Percentiles rank a stretch among this genome's conserved stretches.
These are phyloP conservation scores for Hippasteria phrygiana DNA, from an alignment of 53 echinoderm and acorn worm genomes.

Conservation along the genomic window DNA sequence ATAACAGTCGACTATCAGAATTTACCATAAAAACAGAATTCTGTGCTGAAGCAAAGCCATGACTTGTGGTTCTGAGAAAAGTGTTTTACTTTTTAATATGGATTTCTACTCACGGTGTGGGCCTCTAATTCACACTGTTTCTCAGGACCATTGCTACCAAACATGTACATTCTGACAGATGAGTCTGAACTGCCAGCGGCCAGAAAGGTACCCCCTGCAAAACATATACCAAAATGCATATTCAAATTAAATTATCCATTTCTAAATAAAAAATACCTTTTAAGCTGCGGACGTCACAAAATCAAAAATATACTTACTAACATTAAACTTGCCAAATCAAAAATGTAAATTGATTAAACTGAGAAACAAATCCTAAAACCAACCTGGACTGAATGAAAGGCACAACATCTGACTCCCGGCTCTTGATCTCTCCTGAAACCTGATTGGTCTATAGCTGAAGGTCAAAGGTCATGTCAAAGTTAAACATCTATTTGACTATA, in stretches of 20 bases:
- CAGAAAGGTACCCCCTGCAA: slow-evolving; percentile 91
- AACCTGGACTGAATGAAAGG: slow-evolving; percentile 97
- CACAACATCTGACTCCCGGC: slow-evolving; percentile 98
- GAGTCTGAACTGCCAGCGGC: slow-evolving; percentile 93
- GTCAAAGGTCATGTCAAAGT: not conserved
- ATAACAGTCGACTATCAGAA: too few relatives aligned
- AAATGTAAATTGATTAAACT: too few relatives aligned
- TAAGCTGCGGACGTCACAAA: too few relatives aligned
- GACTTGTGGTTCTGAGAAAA: too few relatives aligned
- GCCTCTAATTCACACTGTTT: slow-evolving; percentile 91
- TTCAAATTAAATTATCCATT: too few relatives aligned
- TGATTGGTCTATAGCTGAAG: slow-evolving; percentile 83
- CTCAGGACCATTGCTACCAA: slow-evolving; percentile 84
- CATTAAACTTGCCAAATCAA: too few relatives aligned
- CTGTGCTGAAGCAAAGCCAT: too few relatives aligned
- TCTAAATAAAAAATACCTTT: too few relatives aligned
- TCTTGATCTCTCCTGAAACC: slow-evolving; percentile 88
- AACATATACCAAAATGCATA: not conserved
- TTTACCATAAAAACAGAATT: too few relatives aligned
- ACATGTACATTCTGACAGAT: slow-evolving; percentile 89
- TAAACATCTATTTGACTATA: not conserved
- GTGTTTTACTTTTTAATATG: too few relatives aligned
- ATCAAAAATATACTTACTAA: too few relatives aligned
- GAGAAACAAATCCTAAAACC: slow-evolving; percentile 1
- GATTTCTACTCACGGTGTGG: slow-evolving; percentile 96